Percentiles rank a stretch among this genome's conserved stretches.
These are phyloP conservation scores for Ochropacha duplaris DNA, from an alignment of 2,888 invertebrate species.

Conservation along the genomic window DNA sequence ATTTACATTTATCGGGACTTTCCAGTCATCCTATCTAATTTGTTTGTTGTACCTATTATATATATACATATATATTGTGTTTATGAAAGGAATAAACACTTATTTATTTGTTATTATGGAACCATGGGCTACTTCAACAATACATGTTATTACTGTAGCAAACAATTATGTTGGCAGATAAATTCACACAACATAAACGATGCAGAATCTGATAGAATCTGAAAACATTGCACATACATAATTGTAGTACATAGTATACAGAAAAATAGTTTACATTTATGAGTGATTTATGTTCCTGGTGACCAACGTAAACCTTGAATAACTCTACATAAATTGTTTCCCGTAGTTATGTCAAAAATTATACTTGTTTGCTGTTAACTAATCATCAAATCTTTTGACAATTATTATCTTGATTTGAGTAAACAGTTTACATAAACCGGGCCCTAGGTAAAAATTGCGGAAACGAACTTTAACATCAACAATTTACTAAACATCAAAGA, in stretches of 20 bases:
- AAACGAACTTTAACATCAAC: background rate
- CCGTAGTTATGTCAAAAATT: background rate
- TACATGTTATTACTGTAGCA: background rate
- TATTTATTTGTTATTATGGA: background rate
- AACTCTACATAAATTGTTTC: background rate
- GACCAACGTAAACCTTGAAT: too few relatives aligned
- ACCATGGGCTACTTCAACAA: background rate
- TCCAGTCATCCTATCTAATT: too few relatives aligned
- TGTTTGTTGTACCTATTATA: too few relatives aligned
- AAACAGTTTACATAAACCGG: background rate
- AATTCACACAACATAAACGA: background rate
- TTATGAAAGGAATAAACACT: background rate
- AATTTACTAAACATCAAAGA: background rate
- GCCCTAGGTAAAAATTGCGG: background rate
- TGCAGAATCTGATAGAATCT: background rate
- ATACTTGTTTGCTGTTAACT: background rate
- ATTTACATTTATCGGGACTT: too few relatives aligned
- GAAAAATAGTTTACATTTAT: too few relatives aligned
- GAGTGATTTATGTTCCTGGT: too few relatives aligned
- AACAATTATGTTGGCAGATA: conserved; percentile 1
- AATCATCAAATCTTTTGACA: background rate
- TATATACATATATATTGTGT: background rate
- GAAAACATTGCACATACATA: background rate
- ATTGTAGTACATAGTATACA: too few relatives aligned
- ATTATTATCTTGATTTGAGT: background rate